phyloP scores from a whole-genome alignment of 1,140 invertebrate species.

The Drosophila jambulina region DNA sequence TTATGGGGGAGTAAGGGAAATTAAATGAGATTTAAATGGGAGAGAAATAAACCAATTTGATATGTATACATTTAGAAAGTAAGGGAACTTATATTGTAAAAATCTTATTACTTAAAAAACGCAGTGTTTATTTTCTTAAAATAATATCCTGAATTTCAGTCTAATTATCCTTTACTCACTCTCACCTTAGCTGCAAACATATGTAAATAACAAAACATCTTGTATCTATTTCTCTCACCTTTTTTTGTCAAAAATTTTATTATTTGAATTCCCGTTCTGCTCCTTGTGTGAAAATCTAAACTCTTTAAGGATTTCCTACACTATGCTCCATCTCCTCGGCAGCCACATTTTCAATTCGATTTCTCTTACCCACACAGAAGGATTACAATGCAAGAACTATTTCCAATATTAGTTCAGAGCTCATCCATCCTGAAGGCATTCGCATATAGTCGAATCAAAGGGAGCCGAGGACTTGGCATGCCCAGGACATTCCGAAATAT shows the following conservation, averaged over 20 bases:
- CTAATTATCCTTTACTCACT: not conserved
- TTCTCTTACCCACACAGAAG: constrained; percentile 3
- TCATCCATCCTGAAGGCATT: constrained; percentile 46
- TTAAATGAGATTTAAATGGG: not conserved
- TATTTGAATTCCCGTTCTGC: not conserved
- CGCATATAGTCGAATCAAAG: constrained; percentile 43
- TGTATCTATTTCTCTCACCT: not conserved
- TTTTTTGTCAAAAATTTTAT: not conserved
- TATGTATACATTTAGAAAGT: too few species aligned
- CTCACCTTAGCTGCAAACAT: not conserved
- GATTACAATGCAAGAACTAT: constrained; percentile 50
- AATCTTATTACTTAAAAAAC: not conserved
- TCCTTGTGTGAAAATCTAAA: constrained; percentile 6
- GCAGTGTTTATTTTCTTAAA: not conserved
- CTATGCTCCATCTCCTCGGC: constrained; percentile 1
- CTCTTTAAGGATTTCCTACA: constrained; percentile 14
- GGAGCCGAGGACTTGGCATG: constrained; percentile 22
- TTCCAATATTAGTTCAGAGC: constrained; percentile 51
- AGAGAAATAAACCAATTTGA: too few species aligned
- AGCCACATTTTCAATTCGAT: constrained; percentile 13
- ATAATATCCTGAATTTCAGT: too few species aligned
- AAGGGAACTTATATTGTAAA: too few species aligned
- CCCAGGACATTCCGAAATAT: constrained; percentile 49
- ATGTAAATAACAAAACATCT: not conserved
- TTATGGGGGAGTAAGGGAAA: not conserved